Evolutionary conservation across 92 coral and sea anemone genomes (phyloP).

Genomic region (Plumapathes pennacea): DNA sequence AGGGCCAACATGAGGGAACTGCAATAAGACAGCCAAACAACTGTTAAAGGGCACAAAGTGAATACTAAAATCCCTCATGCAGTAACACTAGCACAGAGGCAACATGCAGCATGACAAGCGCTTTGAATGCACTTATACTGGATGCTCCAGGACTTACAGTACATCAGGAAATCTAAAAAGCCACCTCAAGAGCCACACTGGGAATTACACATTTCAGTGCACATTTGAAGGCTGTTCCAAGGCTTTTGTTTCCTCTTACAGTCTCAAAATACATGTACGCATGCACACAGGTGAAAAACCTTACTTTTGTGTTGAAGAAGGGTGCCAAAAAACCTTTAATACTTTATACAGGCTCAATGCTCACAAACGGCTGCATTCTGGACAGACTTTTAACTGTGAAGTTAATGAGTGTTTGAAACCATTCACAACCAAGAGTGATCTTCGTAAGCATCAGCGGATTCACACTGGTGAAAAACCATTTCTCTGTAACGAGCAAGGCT

Average conservation of each 20-base stretch:
- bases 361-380: constrained; percentile 30
- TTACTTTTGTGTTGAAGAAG: constrained; percentile 18
- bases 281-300: constrained; percentile 46
- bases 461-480: constrained; percentile 39
- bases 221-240: constrained; percentile 22
- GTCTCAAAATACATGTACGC: constrained; percentile 32
- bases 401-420: constrained; percentile 22
- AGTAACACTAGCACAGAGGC: background rate
- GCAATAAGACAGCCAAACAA: no score
- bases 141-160: constrained; percentile 28
- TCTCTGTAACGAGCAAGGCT: constrained; percentile 25
- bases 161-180: constrained; percentile 42
- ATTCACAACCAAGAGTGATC: constrained; percentile 42
- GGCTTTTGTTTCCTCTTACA: constrained; percentile 32
- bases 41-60: no score
- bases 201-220: constrained; percentile 31
- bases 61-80: no score
- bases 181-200: constrained; percentile 32
- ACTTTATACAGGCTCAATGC: constrained; percentile 33
- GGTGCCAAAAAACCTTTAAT: constrained; percentile 24
- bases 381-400: constrained; percentile 27
- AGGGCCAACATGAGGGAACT: no score
- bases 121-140: constrained; percentile 40
- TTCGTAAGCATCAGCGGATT: constrained; percentile 14
- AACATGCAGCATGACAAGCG: no score